phyloP scores from a whole-genome alignment of 2,797 vertebrate genomes.

The Trachops cirrhosus region DNA sequence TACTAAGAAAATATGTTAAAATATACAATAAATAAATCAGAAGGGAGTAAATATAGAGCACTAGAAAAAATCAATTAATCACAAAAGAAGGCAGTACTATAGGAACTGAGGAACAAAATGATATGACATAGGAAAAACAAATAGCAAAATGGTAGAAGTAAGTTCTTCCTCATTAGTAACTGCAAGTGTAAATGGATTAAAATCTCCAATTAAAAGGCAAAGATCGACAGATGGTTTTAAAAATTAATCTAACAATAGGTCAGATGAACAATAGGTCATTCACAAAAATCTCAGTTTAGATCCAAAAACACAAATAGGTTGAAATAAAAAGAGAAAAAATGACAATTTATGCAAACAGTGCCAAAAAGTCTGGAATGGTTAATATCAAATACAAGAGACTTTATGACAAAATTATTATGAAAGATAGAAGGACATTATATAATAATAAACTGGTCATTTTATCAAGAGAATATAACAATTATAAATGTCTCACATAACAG shows the following conservation, averaged over 20 bases:
- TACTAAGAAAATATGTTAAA: not conserved
- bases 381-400: not conserved
- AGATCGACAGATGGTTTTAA: not conserved
- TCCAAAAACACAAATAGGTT: not conserved
- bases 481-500: too few relatives aligned
- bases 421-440: not conserved
- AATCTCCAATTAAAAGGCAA: not conserved
- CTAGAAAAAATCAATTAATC: not conserved
- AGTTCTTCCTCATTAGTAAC: not conserved
- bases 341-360: not conserved
- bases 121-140: not conserved
- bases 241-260: not conserved
- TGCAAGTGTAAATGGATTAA: not conserved
- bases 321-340: not conserved
- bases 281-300: not conserved
- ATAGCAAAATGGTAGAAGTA: not conserved
- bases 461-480: too few relatives aligned
- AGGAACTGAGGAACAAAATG: not conserved
- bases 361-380: not conserved
- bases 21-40: not conserved
- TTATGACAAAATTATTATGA: not conserved
- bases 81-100: not conserved
- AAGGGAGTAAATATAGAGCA: too few relatives aligned
- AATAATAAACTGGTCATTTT: too few relatives aligned
- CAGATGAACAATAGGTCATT: not conserved